A percentile compares a stretch with the other conserved stretches of the same genome.
Evolutionary conservation across 2,888 invertebrate genomes (phyloP).

Genomic region (Brassicogethes aeneus): DNA sequence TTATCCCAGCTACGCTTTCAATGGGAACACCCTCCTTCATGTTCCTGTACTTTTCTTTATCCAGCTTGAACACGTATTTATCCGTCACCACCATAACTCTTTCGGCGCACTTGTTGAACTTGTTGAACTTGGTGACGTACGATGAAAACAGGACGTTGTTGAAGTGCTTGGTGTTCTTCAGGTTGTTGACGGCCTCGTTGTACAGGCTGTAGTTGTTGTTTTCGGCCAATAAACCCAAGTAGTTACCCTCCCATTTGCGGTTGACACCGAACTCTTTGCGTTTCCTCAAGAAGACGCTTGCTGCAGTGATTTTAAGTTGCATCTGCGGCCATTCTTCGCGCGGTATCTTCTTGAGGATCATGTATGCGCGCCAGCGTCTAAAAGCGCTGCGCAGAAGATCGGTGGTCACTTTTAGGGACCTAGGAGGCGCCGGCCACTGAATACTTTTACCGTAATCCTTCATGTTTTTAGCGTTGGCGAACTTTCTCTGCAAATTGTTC

Average conservation of each 20-base stretch:
- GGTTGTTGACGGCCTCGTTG: slow-evolving; percentile 56
- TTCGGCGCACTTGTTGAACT: slow-evolving; percentile 59
- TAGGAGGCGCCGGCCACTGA: slow-evolving; percentile 74
- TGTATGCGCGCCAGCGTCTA: slow-evolving; percentile 81
- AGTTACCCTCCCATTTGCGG: slow-evolving; percentile 78
- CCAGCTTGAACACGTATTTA: slow-evolving; percentile 76
- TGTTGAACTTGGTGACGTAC: slow-evolving; percentile 60
- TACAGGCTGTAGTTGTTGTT: slow-evolving; percentile 58
- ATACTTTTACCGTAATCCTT: slow-evolving; percentile 70
- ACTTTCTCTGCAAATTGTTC: slow-evolving; percentile 51
- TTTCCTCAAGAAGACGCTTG: slow-evolving; percentile 59
- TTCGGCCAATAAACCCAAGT: slow-evolving; percentile 58
- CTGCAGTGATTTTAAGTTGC: slow-evolving; percentile 68
- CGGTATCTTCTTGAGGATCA: slow-evolving; percentile 74
- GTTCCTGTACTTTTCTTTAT: slow-evolving; percentile 75
- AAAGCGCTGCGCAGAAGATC: slow-evolving; percentile 53
- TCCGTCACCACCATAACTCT: slow-evolving; percentile 86
- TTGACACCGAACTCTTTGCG: slow-evolving; percentile 65
- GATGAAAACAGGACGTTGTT: slow-evolving; percentile 55
- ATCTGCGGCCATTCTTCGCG: slow-evolving; percentile 82
- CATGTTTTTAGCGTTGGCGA: slow-evolving; percentile 55
- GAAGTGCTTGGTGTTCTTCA: slow-evolving; percentile 61
- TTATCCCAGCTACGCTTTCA: slow-evolving; percentile 61
- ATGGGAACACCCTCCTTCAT: slow-evolving; percentile 63
- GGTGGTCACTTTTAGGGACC: slow-evolving; percentile 55